phyloP scores from a whole-genome alignment of 1,140 invertebrate genomes.

The Hetaerina americana region DNA sequence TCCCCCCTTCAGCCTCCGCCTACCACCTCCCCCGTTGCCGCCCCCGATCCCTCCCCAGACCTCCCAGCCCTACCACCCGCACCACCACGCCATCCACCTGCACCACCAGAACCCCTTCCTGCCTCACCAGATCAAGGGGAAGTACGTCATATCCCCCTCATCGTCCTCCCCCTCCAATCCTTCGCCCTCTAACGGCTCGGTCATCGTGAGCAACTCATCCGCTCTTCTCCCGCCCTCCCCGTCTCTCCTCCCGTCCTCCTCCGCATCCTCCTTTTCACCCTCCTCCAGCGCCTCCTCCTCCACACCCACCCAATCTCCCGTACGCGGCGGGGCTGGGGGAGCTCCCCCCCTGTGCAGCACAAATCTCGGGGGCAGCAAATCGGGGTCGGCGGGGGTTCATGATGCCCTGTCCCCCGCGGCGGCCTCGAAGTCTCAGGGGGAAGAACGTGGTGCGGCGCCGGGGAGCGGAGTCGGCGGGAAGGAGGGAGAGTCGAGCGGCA shows the following conservation, averaged over 20 bases:
- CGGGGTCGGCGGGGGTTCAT: too few relatives aligned
- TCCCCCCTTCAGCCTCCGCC: neutral
- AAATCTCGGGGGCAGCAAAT: too few relatives aligned
- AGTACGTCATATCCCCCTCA: neutral
- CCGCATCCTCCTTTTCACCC: neutral
- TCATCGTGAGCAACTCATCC: neutral
- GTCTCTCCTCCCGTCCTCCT: neutral
- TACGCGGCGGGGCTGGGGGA: too few relatives aligned
- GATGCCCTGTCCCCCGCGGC: too few relatives aligned
- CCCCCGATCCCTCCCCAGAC: too few relatives aligned
- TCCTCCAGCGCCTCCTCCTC: neutral
- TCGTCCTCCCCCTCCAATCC: neutral
- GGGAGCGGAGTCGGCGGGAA: neutral
- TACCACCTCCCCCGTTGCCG: neutral
- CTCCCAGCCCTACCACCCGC: neutral
- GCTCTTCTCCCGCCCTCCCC: neutral
- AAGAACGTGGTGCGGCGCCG: neutral
- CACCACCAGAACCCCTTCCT: neutral
- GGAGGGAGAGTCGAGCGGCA: constrained; percentile 16
- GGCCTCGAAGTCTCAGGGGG: neutral
- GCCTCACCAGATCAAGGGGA: neutral
- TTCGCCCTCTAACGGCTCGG: neutral
- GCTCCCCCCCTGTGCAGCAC: too few relatives aligned
- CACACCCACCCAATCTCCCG: too few relatives aligned
- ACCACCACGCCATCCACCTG: too few relatives aligned